Base-by-base conservation (phyloP, 2,113 vertebrate genomes). In the Paralichthys olivaceus region DNA sequence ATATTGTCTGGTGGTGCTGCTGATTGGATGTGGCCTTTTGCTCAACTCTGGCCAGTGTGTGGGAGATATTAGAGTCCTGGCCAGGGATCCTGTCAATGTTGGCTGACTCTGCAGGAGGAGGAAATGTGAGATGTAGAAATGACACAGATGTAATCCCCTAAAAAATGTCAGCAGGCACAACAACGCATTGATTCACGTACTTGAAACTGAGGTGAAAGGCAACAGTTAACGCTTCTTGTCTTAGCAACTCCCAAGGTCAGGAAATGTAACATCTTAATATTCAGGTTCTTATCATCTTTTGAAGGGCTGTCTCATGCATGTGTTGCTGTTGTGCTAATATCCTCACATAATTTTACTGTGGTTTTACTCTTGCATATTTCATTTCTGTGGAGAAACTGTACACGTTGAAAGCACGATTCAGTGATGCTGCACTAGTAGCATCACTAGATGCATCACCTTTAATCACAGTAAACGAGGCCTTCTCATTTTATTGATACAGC, bases 21-120 rank as follows among this genome's bases (percentile, higher is more conserved):
- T 81, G 80, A 89, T 89, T 92, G 85, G 73, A 88, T 77, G 54
- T 83, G 84, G 79, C 72, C 84, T 88, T 87, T 84, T 0, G 81
- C 76, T 73, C 77, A 54, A 54, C 72, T 61, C 53, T 74, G 79
- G 60, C 66, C 62, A 69, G n/a, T 15, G 11, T 70, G 61, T 78
- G 32, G 47, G 47, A 61, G 58, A 72, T 56, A 73, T 83, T 72
- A 73, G 47, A 72, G 58, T 45, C 65, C 34, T 71, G 67, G 60
- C 80, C 66, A 40, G 69, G 56, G 53, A 19, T 84, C 67, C 56
- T 77, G 37, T 74, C 67, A 66, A 80, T 79, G 45, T 55, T 73
- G 77, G 70, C 68, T 14, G 29, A 55, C 74, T 43, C 32, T 66
- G 62, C 54, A 60, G 61, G 47, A 69, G 34, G 49, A 73, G 67